Conservation (phyloP, 2,113 vertebrate species). For the Suncus etruscus region DNA sequence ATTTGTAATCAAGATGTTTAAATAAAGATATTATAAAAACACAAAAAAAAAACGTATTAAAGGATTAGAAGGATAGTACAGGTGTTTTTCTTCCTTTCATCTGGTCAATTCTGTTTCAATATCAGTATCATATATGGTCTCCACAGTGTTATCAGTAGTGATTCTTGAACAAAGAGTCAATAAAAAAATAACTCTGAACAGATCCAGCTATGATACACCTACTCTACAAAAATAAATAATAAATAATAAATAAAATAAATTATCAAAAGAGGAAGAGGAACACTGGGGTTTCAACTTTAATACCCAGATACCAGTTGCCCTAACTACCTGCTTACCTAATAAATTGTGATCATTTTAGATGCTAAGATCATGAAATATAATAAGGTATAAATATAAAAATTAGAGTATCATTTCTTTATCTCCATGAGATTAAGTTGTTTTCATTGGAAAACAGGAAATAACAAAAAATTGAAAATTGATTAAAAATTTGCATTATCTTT, state of each 20-base stretch:
- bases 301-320: not conserved
- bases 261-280: not conserved
- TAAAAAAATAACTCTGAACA: no score
- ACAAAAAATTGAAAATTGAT: slow-evolving; percentile 37
- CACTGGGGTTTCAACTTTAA: not conserved
- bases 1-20: no score
- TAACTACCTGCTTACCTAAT: not conserved
- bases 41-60: no score
- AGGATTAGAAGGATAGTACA: no score
- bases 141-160: not conserved
- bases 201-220: no score
- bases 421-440: slow-evolving; percentile 1
- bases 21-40: no score
- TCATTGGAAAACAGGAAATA: slow-evolving; percentile 44
- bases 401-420: not conserved
- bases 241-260: not conserved
- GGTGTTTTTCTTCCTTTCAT: not conserved
- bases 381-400: not conserved
- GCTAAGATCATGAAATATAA: not conserved
- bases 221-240: no score
- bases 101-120: not conserved
- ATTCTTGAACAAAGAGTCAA: not conserved
- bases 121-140: no score
- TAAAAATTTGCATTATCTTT: slow-evolving; percentile 59
- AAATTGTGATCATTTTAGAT: not conserved